Base-by-base conservation (phyloP, 2,888 invertebrate species). In the Cybosia mesomella region DNA sequence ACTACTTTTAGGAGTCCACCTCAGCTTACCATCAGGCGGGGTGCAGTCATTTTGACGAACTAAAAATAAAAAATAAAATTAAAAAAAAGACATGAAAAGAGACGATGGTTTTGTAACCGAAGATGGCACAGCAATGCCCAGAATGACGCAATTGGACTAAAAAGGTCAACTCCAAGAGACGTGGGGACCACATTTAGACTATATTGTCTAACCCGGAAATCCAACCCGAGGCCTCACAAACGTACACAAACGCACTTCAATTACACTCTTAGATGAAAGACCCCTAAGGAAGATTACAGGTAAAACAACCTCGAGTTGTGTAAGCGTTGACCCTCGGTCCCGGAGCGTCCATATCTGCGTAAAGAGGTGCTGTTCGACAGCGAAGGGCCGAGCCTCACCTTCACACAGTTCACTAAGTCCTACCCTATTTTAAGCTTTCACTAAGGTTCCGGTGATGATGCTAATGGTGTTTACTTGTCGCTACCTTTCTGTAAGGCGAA, bases 401-500 rank as follows among this genome's bases (percentile, higher is more conserved):
- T 22, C 10, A 11, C 53, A 55, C 54, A 55, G 22, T 55, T 55
- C 54, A 24, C 10, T 55, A 11, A 10, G 13, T 21, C 24, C 11
- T 24, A 55, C 54, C 24, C 22, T 24, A 13, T 55, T 55, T 55
- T 55, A 55, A 13, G 54, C 54, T 55, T 55, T 55, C 22, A 24
- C 54, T 10, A 22, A 55, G 54, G 54, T 55, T 13, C 24, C 24
- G 24, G 21, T 9, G 49, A 22, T 7, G 13, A 22, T 13, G 21
- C 11, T 55, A 55, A 55, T 55, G 24, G 54, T 24, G 24, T 55
- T 55, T 55, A 13, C 15, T 55, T 55, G 54, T 55, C 54, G 54
- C 54, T 15, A 24, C 54, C 54, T 55, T 49, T 49, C n/a, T n/a
- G 49, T n/a, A 49, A 49, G 49, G n/a, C 18, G 49, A 49, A 4